Evolutionary conservation across 2,888 invertebrate genomes (phyloP), one percentile per base, ranked within the genome.

Genomic region (Diaphora mendica): DNA sequence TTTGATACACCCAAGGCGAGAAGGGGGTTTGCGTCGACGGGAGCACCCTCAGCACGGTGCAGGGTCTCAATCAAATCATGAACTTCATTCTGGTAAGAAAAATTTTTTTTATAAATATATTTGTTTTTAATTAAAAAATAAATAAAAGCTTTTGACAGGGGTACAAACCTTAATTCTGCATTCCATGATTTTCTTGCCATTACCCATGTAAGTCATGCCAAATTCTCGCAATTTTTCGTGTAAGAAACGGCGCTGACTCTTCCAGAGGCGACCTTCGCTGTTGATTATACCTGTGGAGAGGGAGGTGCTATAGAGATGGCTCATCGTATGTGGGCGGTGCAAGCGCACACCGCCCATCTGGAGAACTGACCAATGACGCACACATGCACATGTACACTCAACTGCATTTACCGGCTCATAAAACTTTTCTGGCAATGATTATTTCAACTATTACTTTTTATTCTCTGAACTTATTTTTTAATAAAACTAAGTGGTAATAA

Each of bases 211-310:
- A 75, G 98, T 98, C 97, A 99, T 98, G 71, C 99, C 99, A 87
- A 99, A 98, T 85, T 97, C 97, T 33, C 98, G 96, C 3, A 99
- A 96, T 84, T 98, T 97, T 84, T 98, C 98, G 90, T 98, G 98
- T 71, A 99, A 96, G 93, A 99, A 99, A 81, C 97, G 97, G 76
- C 99, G 96, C 91, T 99, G 98, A 86, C 97, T 98, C 92, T 98
- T 98, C 99, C 99, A 99, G 86, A 99, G 95, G 82, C 97, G 97
- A 78, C 99, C 99, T 83, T 98, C 98, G 85, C 98, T 97, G 92
- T 99, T 99, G 89, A 99, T 97, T 85, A 99, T 97, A 85, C 99
- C 99, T 99, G 96, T 70, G 93, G 89, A 88, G 87, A 91, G 86
- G 90, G 86, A 90, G 91, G 91, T 87, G 90, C 88, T 89, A 72